Base-by-base conservation (phyloP, 2,888 invertebrate genomes). In the Octonoba sinensis region DNA sequence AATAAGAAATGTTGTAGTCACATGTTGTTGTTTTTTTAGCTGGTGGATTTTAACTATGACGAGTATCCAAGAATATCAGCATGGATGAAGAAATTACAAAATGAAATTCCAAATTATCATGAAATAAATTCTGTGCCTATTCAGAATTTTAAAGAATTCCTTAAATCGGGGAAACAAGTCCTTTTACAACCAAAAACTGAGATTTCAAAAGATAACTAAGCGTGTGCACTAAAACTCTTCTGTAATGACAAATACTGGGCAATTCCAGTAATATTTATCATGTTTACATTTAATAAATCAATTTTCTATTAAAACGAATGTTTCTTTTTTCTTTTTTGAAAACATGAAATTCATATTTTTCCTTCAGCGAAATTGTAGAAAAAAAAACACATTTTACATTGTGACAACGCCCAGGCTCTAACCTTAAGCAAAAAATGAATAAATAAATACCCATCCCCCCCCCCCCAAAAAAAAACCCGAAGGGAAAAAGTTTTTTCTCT, bases 161-260 rank as follows among this genome's bases (percentile, higher is more conserved):
- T 72, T 27, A 79, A 79, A 62, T 73, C 66, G 4, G 73, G 67
- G 66, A 78, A 78, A n/a, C 72, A 72, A 76, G 59, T 24, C 36
- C 36, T 36, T 8, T 8, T 36, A 36, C 36, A 1, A 1, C 8
- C 36, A 36, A 36, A 36, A 36, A 36, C 36, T 36, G 36, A 36
- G 36, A 36, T 36, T 36, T 36, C 8, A 36, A 36, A 36, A 36
- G 36, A 36, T 36, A 8, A 36, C 36, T 36, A 27, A 36, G 8
- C 6, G 11, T 8, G 8, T 11, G 36, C 8, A 4, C 11, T 11
- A 36, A 8, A 11, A 36, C 1, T 36, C 3, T 36, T 36, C 8
- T 56, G n/a, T 56, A 11, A 20, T 12, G 20, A 56, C 8, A 12
- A 20, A 56, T 15, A 20, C 56, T 56, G 4, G 13, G 20, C 2